These are phyloP conservation scores for Lepidothrix coronata DNA, from an alignment of 2,113 vertebrate species.

Conservation along the genomic window DNA sequence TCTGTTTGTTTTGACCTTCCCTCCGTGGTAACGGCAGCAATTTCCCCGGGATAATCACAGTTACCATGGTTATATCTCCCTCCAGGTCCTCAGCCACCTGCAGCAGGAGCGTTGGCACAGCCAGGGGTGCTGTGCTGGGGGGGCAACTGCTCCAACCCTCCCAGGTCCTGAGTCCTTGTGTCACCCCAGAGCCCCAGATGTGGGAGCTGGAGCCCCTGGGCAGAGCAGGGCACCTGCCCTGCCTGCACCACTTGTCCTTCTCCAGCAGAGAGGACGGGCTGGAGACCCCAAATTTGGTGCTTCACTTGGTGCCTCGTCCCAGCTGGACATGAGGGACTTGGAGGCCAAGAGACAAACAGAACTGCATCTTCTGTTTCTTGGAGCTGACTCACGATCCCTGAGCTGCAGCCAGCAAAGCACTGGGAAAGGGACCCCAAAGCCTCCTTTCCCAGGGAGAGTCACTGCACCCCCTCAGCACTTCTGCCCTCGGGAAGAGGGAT, in stretches of 20 bases:
- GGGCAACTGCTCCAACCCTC: neutral
- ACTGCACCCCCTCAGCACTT: neutral
- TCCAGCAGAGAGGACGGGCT: neutral
- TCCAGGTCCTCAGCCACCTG: neutral
- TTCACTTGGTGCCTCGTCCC: neutral
- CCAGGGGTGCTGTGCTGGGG: neutral
- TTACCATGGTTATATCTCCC: slow-evolving; percentile 20
- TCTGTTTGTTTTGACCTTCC: slow-evolving; percentile 40
- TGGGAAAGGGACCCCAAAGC: neutral
- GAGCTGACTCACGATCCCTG: fast-evolving
- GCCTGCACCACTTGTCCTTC: neutral
- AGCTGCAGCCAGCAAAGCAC: neutral
- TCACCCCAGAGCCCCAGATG: neutral
- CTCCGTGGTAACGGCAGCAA: neutral
- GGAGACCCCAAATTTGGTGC: neutral
- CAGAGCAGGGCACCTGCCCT: neutral
- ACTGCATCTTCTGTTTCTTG: fast-evolving
- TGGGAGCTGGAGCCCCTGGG: neutral
- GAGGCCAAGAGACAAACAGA: neutral
- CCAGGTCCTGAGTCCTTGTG: fast-evolving
- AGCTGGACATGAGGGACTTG: fast-evolving
- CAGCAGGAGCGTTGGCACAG: neutral
- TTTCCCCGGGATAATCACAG: neutral
- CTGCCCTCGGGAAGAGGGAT: neutral
- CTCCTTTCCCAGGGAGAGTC: neutral